Evolutionary conservation across 2,797 vertebrate genomes (phyloP).

Genomic region (Sebastes hubbsi): DNA sequence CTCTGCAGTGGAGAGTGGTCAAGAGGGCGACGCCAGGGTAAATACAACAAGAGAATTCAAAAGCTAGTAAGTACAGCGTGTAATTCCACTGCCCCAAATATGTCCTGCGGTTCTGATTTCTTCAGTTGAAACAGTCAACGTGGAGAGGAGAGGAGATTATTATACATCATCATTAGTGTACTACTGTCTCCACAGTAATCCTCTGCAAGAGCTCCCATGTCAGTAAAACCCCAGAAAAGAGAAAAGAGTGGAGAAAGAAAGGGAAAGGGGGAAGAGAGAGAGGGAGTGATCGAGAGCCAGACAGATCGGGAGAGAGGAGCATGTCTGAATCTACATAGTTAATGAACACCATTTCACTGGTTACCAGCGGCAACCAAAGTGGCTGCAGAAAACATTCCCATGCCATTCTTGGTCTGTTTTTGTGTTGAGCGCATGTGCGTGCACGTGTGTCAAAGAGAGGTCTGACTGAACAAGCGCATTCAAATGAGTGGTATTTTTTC

Average conservation of each 20-base stretch:
- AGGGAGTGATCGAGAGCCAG: constrained; percentile 14
- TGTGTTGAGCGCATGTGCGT: constrained; percentile 22
- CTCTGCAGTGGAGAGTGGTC: constrained; percentile 9
- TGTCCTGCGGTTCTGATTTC: constrained; percentile 27
- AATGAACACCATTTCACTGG: constrained; percentile 66
- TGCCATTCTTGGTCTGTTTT: constrained; percentile 51
- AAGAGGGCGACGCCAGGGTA: constrained; percentile 1
- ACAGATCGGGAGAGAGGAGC: constrained; percentile 30
- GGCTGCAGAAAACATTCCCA: constrained; percentile 61
- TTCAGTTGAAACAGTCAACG: constrained; percentile 12
- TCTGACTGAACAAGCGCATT: constrained; percentile 27
- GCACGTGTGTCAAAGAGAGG: constrained; percentile 39
- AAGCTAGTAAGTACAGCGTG: constrained; percentile 19
- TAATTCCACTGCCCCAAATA: constrained; percentile 29
- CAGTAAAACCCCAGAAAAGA: constrained; percentile 34
- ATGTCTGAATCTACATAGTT: constrained; percentile 57
- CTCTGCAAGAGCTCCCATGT: constrained; percentile 51
- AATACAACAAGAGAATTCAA: constrained; percentile 15
- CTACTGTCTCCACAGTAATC: constrained; percentile 55
- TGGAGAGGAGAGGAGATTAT: constrained; percentile 39
- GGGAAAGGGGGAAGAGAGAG: neutral
- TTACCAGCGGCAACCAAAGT: constrained; percentile 66
- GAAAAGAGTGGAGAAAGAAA: constrained; percentile 1
- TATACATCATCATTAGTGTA: constrained; percentile 52
- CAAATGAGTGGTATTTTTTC: constrained; percentile 21